Base-by-base conservation (phyloP, 1,140 invertebrate species). In the Lasaia peninsularis region DNA sequence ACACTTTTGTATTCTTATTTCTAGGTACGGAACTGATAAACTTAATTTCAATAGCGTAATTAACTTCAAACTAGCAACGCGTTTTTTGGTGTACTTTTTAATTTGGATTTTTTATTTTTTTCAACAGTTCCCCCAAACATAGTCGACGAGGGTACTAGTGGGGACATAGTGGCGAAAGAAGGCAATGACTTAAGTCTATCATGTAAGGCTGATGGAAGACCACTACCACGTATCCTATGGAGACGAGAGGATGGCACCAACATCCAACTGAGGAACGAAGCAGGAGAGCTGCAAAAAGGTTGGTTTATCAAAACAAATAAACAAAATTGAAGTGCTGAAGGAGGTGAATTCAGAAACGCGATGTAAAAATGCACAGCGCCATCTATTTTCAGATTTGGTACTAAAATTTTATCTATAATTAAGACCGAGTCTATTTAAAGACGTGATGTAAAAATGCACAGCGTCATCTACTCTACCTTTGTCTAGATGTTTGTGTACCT, bases 101-200 rank as follows among this genome's bases (percentile, higher is more conserved):
- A 28, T 28, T 7, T 28, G 5, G 5, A 28, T 28, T 28, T 28
- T 4, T 28, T 28, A 28, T 7, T 53, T 57, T 63, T 60, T 60
- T 9, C 52, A 11, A 35, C 86, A 92, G 94, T 95, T 14, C 94
- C 94, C 11, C 94, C 94, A 10, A 94, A 95, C 68, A 95, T 95
- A 40, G 83, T 94, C 35, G 93, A 94, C 65, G 93, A 92, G 60
- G 93, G 94, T 37, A 94, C 94, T 1, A 95, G 93, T 57, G 92
- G 94, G 7, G 95, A 96, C 75, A 79, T 95, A 34, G 92, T 93
- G 6, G 92, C 92, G 1, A 79, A 92, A 54, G 95, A 95, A 74
- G 94, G 95, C 0, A 92, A 93, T 34, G 95, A 96, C 68, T 92
- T 94, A 0, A 94, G 92, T 4, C 86, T 97, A 24, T 92, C 91